Base-by-base conservation (phyloP, 2,113 vertebrate species). In the Ondatra zibethicus region DNA sequence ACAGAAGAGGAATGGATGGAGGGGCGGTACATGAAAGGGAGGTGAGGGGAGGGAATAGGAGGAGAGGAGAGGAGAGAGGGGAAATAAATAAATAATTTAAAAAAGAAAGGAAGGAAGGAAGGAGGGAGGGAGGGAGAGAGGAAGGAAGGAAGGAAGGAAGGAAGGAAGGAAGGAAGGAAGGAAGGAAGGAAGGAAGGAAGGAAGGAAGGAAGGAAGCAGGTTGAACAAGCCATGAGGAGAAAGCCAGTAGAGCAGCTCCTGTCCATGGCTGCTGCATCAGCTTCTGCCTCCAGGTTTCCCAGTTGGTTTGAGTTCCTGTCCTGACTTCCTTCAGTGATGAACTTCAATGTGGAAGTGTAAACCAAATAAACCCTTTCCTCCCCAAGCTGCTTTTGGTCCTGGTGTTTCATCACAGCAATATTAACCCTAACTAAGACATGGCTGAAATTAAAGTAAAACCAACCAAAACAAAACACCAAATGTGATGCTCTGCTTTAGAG, bases 41-140 rank as follows among this genome's bases (percentile, higher is more conserved):
- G 36, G 33, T n/a, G 70, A 19, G 70, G 10, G 36, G 17, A 21
- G 17, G 17, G 9, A 36, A 36, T n/a, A 33, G 68, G 33, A 70
- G 7, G 16, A n/a, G 14, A 65, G 65, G 65, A 66, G 65, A 19
- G 70, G 36, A 21, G n/a, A 72, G 36, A n/a, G 65, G 27, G 7
- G 68, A 68, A 72, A 17, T 3, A 36, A 27, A 29, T 8, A 63
- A 63, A 63, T 25, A 65, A 65, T 27, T 25, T 25, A 27, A 29
- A 65, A 13, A 5, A 33, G 29, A 31, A 66, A 68, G 27, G 0
- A 68, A 21, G 31, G 7, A 70, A 3, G 14, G 0, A 70, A 70
- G 1, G 17, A 58, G 17, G 1, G 17, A 58, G 17, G 1, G 7
- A 61, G 10, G 2, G 33, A 68, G 12, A 1, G 33, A 68, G 5